phyloP scores from a whole-genome alignment of 2,113 vertebrate species.

The Scolopax mira region DNA sequence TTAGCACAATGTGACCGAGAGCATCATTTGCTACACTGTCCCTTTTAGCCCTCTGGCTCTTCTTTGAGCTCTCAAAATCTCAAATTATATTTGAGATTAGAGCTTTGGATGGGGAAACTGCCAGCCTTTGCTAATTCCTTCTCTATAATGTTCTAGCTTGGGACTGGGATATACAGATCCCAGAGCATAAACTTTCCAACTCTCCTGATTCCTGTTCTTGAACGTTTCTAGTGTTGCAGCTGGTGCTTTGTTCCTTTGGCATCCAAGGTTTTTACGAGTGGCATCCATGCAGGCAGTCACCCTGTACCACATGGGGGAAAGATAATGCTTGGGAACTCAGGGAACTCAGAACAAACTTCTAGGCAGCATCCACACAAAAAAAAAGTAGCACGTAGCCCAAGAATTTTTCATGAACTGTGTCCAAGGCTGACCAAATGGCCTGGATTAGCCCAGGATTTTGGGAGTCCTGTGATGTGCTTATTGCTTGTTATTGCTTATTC shows the following conservation, averaged over 20 bases:
- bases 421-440: not conserved
- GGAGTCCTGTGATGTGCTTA: not conserved
- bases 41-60: not conserved
- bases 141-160: not conserved
- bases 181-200: not conserved
- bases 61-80: not conserved
- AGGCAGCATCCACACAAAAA: not conserved
- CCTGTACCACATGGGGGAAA: not conserved
- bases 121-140: not conserved
- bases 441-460: not conserved
- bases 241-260: not conserved
- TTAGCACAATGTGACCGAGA: not conserved
- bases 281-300: not conserved
- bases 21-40: not conserved
- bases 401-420: not conserved
- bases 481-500: not conserved
- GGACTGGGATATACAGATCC: not conserved
- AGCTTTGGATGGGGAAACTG: not conserved
- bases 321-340: not conserved
- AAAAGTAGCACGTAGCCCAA: not conserved
- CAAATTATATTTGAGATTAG: not conserved
- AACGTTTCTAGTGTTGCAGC: not conserved
- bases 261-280: not conserved
- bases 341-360: not conserved
- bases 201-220: not conserved